Base-by-base conservation (phyloP, 2,113 vertebrate species). In the Callipepla squamata region DNA sequence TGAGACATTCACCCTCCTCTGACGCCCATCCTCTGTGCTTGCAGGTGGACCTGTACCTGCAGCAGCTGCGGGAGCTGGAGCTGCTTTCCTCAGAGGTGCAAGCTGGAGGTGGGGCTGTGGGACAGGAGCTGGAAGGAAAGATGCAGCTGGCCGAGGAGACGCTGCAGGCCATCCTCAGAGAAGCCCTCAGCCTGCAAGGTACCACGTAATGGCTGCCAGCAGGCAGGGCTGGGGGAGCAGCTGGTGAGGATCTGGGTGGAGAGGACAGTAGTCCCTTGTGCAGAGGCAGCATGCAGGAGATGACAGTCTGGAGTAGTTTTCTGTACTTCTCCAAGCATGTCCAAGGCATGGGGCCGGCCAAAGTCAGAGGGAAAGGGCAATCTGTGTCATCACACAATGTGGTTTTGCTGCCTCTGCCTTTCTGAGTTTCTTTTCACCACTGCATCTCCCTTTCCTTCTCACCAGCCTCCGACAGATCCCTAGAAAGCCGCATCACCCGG, bases 1-100 rank as follows among this genome's bases (percentile, higher is more conserved):
- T 15, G 19, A 32, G 28, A 15, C 38, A 19, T 13, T 53, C 50
- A 4, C 3, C 38, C 36, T 26, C 13, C 14, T 15, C 53, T 21
- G 40, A 95, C 20, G 25, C 17, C 14, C 38, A 4, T 70, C 17
- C 89, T 26, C 44, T 90, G 63, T 94, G 93, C 6, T 94, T 96
- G 57, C 97, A 99, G 99, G 88, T 99, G 96, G 96, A 96, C 19
- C 92, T 87, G 13, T 98, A 98, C 80, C 74, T 83, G 34, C 92
- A 82, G 79, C 98, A 98, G 89, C 96, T 99, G 58, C 95, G 62
- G 22, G 97, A 97, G 45, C 90, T 99, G 93, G 98, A 99, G 95
- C 57, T 74, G 40, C 93, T 98, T 47, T 66, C 98, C 80, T 94
- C 94, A 0, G 94, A 87, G 96, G 89, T n/a, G 30, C 78, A 73